Base-by-base conservation (phyloP, 1,140 invertebrate genomes). In the Caerostris extrusa region DNA sequence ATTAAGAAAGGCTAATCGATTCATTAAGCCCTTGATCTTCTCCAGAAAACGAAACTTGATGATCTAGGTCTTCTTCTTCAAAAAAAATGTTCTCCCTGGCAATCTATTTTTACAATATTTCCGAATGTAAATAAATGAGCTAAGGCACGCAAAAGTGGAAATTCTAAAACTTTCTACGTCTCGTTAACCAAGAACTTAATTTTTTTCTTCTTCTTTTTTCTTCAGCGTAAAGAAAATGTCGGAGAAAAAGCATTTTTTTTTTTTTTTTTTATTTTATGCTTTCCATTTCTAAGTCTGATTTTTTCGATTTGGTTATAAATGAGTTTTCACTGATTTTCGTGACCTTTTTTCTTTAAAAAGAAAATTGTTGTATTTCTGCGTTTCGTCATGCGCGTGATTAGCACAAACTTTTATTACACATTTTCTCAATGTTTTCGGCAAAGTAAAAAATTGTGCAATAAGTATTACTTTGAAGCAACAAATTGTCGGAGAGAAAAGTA, bases 11-110 rank as follows among this genome's bases (percentile, higher is more conserved):
- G 12, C 60, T 85, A 64, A 83, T 50, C 82, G 55, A 85, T 92
- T 92, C 90, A 85, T 85, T 92, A 92, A 85, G 53, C 57, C n/a
- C 14, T 50, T 92, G 64, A 92, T 85, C 90, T 69, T 7, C 19
- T 34, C 17, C 12, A 81, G 17, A 81, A n/a, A 53, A 53, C 19
- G 3, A 34, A 58, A 5, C 71, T 53, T 12, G 53, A n/a, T 12
- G 53, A n/a, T n/a, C n/a, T 67, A 5, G 17, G 34, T 53, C 71
- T 2, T 77, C 34, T 50, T 50, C 50, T 10, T 17, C 17, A 34
- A 34, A 34, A 34, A 77, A 3, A 10, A 14, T 50, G 50, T 77
- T 77, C 8, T 77, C 71, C 53, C 4, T 14, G 53, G 53, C 19
- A 12, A 50, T 12, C 71, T 77, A 77, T 77, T 77, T 77, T 50